These are phyloP conservation scores for Drosophila bocki DNA, from an alignment of 1,140 invertebrate species.

Conservation along the genomic window DNA sequence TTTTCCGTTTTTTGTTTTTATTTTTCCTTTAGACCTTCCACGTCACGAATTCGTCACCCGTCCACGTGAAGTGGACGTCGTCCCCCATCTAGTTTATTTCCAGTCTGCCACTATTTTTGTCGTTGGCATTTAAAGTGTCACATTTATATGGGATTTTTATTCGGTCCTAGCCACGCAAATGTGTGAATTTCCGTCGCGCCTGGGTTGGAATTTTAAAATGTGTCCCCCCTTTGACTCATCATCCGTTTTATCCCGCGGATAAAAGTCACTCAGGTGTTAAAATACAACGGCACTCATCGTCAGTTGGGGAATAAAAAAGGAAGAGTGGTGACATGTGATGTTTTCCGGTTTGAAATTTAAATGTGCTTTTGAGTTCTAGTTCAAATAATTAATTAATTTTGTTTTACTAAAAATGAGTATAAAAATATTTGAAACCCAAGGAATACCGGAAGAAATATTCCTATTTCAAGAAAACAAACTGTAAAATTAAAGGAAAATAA, in stretches of 20 bases:
- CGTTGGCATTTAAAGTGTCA: constrained; percentile 83
- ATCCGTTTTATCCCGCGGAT: constrained; percentile 36
- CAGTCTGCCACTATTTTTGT: constrained; percentile 68
- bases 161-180: constrained; percentile 58
- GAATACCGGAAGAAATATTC: not conserved
- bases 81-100: not conserved
- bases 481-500: not conserved
- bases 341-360: not conserved
- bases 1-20: constrained; percentile 64
- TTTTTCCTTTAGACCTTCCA: constrained; percentile 32
- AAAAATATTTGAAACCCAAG: not conserved
- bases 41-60: constrained; percentile 78
- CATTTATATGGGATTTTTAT: constrained; percentile 83
- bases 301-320: constrained; percentile 9
- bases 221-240: constrained; percentile 21
- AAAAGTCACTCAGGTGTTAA: constrained; percentile 78
- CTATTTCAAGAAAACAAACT: not conserved
- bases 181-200: constrained; percentile 63
- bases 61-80: constrained; percentile 53
- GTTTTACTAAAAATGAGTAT: too few species aligned
- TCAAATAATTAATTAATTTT: not conserved
- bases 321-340: constrained; percentile 12
- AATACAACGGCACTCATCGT: constrained; percentile 62
- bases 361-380: not conserved
- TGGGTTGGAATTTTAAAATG: constrained; percentile 66